Base-by-base conservation (phyloP, 2,113 vertebrate genomes). In the Gambusia holbrooki region DNA sequence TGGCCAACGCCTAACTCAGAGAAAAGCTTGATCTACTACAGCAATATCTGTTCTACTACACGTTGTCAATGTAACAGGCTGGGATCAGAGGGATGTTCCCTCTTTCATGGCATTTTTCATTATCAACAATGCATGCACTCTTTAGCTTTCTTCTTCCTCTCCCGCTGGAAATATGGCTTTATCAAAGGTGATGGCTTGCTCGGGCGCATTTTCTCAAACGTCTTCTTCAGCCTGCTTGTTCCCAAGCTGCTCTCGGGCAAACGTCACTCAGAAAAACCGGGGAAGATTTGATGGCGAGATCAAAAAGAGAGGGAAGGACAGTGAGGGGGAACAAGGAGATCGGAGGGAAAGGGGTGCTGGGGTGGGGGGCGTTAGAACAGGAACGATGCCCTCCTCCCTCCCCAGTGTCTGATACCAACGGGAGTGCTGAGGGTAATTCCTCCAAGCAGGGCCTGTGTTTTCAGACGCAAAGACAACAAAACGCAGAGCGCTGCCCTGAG, bases 151-250 rank as follows among this genome's bases (percentile, higher is more conserved):
- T 92, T 90, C 88, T 90, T 76, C 76, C 63, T 77, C 81, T 91
- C 90, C 84, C 84, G 65, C 60, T 83, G 84, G 90, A 87, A 37
- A 84, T n/a, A 58, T 68, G 80, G 84, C 84, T 85, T 94, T 92
- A 94, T 94, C 89, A 90, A 92, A 94, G 91, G 90, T 91, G 93
- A 95, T 89, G 79, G 88, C 90, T 91, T 93, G 93, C 94, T 92
- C 76, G 66, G 80, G 86, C 65, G 74, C 89, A 92, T 94, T 92
- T 92, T 93, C 92, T 86, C 84, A 92, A 90, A 92, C 45, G 93
- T 93, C 94, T 88, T 87, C 89, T 89, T 87, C 89, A 84, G 76
- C 83, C 88, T 88, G 66, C 73, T 76, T 58, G 89, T 90, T 91
- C 88, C 87, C 88, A 79, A 68, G 90, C 77, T 51, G 87, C 85